Evolutionary conservation across 2,888 invertebrate genomes (phyloP), one percentile per base, ranked within the genome.

Genomic region (Acleris holmiana): DNA sequence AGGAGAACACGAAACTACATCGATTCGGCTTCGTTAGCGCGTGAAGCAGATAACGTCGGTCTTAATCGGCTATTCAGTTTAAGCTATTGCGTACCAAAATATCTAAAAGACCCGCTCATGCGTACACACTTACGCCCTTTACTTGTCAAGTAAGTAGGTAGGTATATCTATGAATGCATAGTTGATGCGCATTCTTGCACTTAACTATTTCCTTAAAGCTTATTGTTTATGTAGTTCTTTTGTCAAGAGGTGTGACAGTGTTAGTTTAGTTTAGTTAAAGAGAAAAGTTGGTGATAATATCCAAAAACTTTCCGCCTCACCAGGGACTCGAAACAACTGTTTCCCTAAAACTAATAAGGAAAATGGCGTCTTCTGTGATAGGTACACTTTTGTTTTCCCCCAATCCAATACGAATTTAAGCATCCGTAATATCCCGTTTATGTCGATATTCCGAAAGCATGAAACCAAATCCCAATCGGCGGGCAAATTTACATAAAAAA

Each of bases 401-500:
- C 41, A 59, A 58, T 48, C 58, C 64, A 17, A 46, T 17, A 41
- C 51, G 25, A 58, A 64, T 41, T 64, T 59, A 59, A 64, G 53
- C 58, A 25, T 23, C 48, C 48, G 44, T 54, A 63, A 59, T 59
- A 54, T 58, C 65, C 48, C 49, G 41, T 46, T 59, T 67, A 65
- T 60, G 67, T 56, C 61, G 51, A 61, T 64, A 59, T 63, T 56
- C 19, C 46, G 29, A 65, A 68, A 68, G 70, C 68, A 69, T 68
- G 67, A 71, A 73, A 70, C 67, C 65, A 54, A 69, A 67, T 61
- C 64, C 67, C 53, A 55, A 60, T 65, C 66, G 65, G 66, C 56
- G 62, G 59, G 68, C 64, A 69, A 73, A 80, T 81, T 80, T 78
- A 74, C 80, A 81, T 78, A 81, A 83, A 82, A 82, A 83, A 80